Evolutionary conservation across 2,797 vertebrate genomes (phyloP).

Genomic region (Oreonectes daqikongensis): DNA sequence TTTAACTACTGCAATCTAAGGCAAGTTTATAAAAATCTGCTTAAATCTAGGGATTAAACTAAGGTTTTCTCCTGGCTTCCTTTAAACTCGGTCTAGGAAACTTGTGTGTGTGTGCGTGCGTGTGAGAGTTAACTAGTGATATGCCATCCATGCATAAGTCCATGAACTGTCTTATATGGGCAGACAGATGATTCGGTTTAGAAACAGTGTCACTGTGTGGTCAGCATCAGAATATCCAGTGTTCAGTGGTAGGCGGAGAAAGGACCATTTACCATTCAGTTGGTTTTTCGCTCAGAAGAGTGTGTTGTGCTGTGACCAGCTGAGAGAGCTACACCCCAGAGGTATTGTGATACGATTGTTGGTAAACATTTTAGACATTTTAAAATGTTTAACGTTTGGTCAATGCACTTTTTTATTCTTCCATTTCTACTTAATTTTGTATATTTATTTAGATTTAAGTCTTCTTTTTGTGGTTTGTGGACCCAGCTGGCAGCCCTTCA

Average conservation of each 20-base stretch:
- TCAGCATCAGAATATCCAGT: neutral
- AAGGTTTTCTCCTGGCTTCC: no score
- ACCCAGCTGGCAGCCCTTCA: conserved; percentile 24
- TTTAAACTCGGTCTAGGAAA: no score
- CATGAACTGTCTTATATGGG: neutral
- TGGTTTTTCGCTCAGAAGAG: conserved; percentile 8
- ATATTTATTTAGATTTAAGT: neutral
- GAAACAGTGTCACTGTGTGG: conserved; percentile 1
- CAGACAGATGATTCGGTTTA: neutral
- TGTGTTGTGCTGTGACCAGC: conserved; percentile 25
- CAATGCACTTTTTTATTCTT: neutral
- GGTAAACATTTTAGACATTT: neutral
- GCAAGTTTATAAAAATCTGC: no score
- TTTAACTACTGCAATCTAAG: no score
- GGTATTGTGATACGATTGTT: neutral
- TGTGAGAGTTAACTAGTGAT: no score
- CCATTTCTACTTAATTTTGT: neutral
- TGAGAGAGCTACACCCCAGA: conserved; percentile 9
- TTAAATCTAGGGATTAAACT: no score
- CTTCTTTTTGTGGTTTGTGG: neutral
- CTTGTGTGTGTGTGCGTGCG: no score
- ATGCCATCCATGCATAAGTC: no score
- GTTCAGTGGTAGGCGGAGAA: conserved; percentile 34
- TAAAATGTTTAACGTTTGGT: neutral
- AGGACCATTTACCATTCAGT: neutral